These are phyloP conservation scores for Corapipo altera DNA, from an alignment of 2,113 vertebrate genomes.

Conservation along the genomic window DNA sequence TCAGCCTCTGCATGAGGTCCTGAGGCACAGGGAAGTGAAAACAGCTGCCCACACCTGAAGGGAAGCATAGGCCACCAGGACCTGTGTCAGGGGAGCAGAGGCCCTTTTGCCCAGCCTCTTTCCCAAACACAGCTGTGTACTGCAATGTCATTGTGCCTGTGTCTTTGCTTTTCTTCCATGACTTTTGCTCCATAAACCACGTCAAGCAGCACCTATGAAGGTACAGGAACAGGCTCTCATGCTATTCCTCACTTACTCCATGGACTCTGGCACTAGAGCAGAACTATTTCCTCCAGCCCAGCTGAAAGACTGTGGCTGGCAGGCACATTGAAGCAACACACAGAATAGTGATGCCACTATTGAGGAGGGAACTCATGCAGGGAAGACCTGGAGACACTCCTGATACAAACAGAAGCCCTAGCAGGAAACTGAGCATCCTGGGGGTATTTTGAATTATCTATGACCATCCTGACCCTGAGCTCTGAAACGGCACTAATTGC, in stretches of 20 bases:
- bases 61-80: background rate
- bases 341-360: background rate
- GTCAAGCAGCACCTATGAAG: background rate
- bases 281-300: background rate
- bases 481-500: background rate
- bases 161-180: background rate
- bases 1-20: background rate
- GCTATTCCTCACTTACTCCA: background rate
- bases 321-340: rapidly evolving
- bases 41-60: background rate
- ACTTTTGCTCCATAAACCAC: background rate
- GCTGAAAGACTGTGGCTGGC: background rate
- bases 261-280: background rate
- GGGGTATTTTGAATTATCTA: background rate
- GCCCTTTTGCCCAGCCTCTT: background rate
- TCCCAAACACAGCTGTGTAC: background rate
- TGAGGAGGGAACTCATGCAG: background rate
- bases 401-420: background rate
- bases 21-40: background rate
- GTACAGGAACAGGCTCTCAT: background rate
- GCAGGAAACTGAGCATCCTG: background rate
- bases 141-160: background rate
- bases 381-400: background rate
- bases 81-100: background rate
- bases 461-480: background rate